phyloP scores from a whole-genome alignment of 2,888 invertebrate species.

The Lithodes maja region DNA sequence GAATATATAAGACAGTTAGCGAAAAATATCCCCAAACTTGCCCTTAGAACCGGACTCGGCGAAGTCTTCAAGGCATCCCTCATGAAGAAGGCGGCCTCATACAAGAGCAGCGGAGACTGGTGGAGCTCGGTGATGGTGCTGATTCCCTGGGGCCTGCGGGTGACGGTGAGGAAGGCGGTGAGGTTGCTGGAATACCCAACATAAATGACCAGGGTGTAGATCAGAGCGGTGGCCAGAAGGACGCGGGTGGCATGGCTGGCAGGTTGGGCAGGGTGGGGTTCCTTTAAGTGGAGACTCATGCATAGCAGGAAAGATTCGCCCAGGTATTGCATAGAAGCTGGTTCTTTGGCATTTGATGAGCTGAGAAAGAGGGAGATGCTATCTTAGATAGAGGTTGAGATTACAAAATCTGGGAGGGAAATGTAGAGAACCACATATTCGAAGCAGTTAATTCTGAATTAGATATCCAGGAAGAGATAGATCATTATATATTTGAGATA shows the following conservation, averaged over 20 bases:
- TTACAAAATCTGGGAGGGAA: neutral
- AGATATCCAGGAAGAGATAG: neutral
- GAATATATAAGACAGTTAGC: too few relatives aligned
- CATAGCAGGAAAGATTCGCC: neutral
- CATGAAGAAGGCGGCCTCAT: neutral
- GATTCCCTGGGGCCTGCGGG: conserved; percentile 41
- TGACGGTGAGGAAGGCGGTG: conserved; percentile 72
- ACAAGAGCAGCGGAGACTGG: neutral
- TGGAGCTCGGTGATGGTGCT: conserved; percentile 47
- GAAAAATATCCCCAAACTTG: neutral
- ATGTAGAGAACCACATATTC: neutral
- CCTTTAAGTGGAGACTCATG: conserved; percentile 7
- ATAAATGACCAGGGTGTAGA: conserved; percentile 34
- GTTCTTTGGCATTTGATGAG: neutral
- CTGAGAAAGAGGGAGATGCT: neutral
- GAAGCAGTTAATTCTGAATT: neutral
- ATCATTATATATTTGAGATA: neutral
- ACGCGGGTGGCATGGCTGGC: neutral
- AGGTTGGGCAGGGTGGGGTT: conserved; percentile 4
- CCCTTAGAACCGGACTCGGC: conserved; percentile 1
- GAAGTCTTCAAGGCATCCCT: neutral
- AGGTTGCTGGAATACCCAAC: conserved; percentile 48
- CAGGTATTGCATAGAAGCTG: neutral
- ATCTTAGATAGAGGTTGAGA: neutral
- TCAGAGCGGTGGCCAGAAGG: conserved; percentile 9